Conservation (phyloP, 92 coral and sea anemone species). For the Porites rus region DNA sequence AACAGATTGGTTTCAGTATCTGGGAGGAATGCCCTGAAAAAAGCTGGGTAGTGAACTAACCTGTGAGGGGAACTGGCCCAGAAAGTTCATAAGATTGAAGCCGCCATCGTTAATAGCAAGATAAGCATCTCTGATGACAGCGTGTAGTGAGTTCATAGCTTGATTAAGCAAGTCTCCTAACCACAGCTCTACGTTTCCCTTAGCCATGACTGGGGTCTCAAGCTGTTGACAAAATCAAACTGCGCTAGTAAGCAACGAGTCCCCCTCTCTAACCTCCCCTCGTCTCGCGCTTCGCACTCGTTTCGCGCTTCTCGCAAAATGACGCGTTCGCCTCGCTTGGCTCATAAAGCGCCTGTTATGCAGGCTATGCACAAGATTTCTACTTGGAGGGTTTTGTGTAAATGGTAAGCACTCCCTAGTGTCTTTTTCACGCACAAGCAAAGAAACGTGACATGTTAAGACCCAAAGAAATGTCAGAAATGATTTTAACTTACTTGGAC, state of each 20-base stretch:
- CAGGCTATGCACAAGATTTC: too few species aligned
- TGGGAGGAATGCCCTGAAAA: too few species aligned
- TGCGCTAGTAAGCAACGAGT: not conserved
- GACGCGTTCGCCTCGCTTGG: too few species aligned
- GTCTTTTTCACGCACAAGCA: not conserved
- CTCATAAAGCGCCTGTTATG: too few species aligned
- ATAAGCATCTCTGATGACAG: conserved; percentile 88
- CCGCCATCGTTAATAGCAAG: conserved; percentile 82
- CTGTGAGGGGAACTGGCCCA: conserved; percentile 85
- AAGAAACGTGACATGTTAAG: not conserved
- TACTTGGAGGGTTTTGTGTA: too few species aligned
- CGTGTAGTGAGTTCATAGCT: conserved; percentile 83
- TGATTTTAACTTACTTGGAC: conserved; percentile 61
- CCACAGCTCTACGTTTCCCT: conserved; percentile 93
- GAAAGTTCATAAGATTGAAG: conserved; percentile 78
- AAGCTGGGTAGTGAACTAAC: conserved; percentile 34
- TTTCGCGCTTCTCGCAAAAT: too few species aligned
- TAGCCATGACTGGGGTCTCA: conserved; percentile 85
- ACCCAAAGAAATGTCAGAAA: too few species aligned
- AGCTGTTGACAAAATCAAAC: conserved; percentile 51
- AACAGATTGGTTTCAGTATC: too few species aligned
- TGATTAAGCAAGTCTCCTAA: conserved; percentile 85
- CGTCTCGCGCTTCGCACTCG: too few species aligned
- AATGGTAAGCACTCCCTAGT: too few species aligned
- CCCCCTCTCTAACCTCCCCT: too few species aligned